These are phyloP conservation scores for Enteromius argenteus DNA, from an alignment of 2,797 vertebrate species.

Conservation along the genomic window DNA sequence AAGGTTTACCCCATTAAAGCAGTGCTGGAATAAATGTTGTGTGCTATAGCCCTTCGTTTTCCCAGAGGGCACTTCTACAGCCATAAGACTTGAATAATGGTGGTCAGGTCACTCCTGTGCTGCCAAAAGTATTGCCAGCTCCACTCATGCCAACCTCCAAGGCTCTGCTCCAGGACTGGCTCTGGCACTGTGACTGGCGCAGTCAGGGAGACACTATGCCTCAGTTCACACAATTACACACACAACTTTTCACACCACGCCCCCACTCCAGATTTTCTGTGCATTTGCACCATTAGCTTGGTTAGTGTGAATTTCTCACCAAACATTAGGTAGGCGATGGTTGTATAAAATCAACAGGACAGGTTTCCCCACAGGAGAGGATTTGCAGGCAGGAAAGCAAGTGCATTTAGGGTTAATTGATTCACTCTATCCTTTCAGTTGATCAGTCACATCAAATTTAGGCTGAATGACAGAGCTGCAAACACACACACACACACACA, in stretches of 20 bases:
- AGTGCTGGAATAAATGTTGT: slow-evolving; percentile 15
- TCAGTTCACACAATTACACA: slow-evolving; percentile 58
- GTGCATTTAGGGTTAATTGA: slow-evolving; percentile 26
- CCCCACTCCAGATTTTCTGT: slow-evolving; percentile 46
- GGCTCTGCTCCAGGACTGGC: slow-evolving; percentile 54
- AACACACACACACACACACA: slow-evolving; percentile 18
- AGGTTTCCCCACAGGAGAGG: slow-evolving; percentile 31
- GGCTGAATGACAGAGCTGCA: slow-evolving; percentile 34
- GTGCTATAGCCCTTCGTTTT: slow-evolving; percentile 3
- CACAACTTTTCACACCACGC: slow-evolving; percentile 53
- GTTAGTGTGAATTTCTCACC: slow-evolving; percentile 43
- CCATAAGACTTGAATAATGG: slow-evolving; percentile 30
- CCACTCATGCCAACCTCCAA: slow-evolving; percentile 46
- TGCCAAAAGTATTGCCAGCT: slow-evolving; percentile 56
- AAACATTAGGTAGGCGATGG: slow-evolving; percentile 42
- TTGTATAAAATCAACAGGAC: slow-evolving; percentile 38
- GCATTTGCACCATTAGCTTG: slow-evolving; percentile 34
- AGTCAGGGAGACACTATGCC: slow-evolving; percentile 48
- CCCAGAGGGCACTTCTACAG: slow-evolving; percentile 29
- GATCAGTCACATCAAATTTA: slow-evolving; percentile 39
- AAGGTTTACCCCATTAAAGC: neutral
- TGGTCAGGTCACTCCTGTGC: slow-evolving; percentile 41
- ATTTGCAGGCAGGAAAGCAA: slow-evolving; percentile 17
- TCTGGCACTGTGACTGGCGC: slow-evolving; percentile 42
- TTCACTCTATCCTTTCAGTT: slow-evolving; percentile 26